A percentile compares a stretch with the other conserved stretches of the same genome.
phyloP scores from a whole-genome alignment of 2,888 invertebrate species.

The Xanthorhoe designata region DNA sequence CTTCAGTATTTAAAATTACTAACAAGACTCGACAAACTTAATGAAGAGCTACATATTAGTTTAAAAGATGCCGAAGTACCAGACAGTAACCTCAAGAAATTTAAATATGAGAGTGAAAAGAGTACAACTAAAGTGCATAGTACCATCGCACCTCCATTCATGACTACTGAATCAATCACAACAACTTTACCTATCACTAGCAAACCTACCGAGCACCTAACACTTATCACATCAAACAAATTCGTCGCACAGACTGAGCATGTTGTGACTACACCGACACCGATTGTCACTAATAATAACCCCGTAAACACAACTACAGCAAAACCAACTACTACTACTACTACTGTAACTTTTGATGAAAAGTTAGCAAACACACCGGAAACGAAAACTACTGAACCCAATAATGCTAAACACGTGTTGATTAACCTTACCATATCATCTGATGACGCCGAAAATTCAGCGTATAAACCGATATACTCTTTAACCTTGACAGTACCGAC shows the following conservation, averaged over 20 bases:
- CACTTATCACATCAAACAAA: constrained; percentile 54
- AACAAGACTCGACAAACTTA: constrained; percentile 68
- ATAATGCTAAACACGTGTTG: constrained; percentile 88
- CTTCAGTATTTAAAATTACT: constrained; percentile 72
- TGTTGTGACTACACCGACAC: constrained; percentile 57
- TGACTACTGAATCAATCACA: constrained; percentile 44
- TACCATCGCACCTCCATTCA: constrained; percentile 40
- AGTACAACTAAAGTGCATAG: constrained; percentile 41
- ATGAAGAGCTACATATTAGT: constrained; percentile 71
- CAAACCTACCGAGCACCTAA: constrained; percentile 48
- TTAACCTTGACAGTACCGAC: constrained; percentile 93
- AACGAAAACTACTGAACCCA: constrained; percentile 64
- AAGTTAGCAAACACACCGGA: constrained; percentile 63
- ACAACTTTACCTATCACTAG: constrained; percentile 48
- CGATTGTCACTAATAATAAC: constrained; percentile 60
- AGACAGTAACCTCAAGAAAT: constrained; percentile 61
- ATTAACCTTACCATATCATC: constrained; percentile 94
- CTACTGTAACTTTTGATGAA: constrained; percentile 46
- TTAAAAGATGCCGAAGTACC: constrained; percentile 65
- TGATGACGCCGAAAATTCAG: constrained; percentile 79
- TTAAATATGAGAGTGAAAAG: constrained; percentile 66
- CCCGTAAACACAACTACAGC: constrained; percentile 49
- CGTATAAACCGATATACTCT: constrained; percentile 89
- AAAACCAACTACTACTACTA: constrained; percentile 39
- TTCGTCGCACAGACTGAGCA: constrained; percentile 61